Conservation (phyloP, 2,797 vertebrate species). For the Acanthurus leucopareius region DNA sequence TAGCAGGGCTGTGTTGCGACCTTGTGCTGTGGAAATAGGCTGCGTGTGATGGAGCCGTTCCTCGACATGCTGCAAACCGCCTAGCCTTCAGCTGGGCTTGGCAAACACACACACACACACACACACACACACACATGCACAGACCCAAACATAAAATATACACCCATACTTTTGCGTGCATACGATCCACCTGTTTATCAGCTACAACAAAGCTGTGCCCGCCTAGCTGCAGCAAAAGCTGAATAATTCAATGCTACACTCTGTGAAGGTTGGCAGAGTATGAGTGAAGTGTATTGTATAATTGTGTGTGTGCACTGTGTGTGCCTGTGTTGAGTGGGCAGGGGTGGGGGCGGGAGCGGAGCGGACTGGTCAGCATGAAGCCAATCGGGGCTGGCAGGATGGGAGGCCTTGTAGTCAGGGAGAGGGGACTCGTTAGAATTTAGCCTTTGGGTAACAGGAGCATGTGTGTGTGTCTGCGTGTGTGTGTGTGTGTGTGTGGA, state of each 20-base stretch:
- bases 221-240: constrained; percentile 69
- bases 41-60: constrained; percentile 34
- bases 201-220: constrained; percentile 51
- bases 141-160: constrained; percentile 23
- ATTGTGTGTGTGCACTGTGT: constrained; percentile 53
- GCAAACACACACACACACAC: background rate
- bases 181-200: constrained; percentile 64
- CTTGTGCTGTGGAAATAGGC: constrained; percentile 66
- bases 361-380: constrained; percentile 73
- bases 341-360: constrained; percentile 41
- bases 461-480: constrained; percentile 32
- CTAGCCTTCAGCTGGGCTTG: constrained; percentile 52
- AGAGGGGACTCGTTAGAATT: constrained; percentile 73
- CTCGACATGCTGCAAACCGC: constrained; percentile 32
- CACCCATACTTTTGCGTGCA: constrained; percentile 28
- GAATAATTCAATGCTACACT: constrained; percentile 81
- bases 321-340: constrained; percentile 51
- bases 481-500: constrained; percentile 37
- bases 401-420: constrained; percentile 72
- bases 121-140: background rate
- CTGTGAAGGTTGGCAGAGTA: constrained; percentile 62
- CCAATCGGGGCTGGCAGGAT: constrained; percentile 77
- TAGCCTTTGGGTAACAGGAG: constrained; percentile 66
- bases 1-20: constrained; percentile 45
- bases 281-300: constrained; percentile 53